These are phyloP conservation scores for Monopis laevigella DNA, from an alignment of 2,888 invertebrate genomes.

Conservation along the genomic window DNA sequence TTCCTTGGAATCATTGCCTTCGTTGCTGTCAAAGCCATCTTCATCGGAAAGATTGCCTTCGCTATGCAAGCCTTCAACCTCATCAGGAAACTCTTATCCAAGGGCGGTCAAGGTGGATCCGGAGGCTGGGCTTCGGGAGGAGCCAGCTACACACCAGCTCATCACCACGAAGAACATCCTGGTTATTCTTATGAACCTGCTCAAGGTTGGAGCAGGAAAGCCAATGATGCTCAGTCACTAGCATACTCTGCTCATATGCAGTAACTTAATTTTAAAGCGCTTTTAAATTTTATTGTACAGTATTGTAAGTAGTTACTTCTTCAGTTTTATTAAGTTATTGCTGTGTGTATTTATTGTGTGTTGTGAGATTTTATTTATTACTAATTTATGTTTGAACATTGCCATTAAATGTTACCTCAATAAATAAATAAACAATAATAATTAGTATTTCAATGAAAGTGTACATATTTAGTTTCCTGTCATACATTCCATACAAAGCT, in stretches of 20 bases:
- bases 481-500: too few species aligned
- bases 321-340: slow-evolving; percentile 27
- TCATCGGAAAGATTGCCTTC: slow-evolving; percentile 86
- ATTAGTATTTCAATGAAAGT: too few species aligned
- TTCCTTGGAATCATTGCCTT: slow-evolving; percentile 79
- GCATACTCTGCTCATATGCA: slow-evolving; percentile 68
- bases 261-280: slow-evolving; percentile 23
- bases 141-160: slow-evolving; percentile 69
- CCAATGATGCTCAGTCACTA: slow-evolving; percentile 72
- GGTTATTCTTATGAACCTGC: slow-evolving; percentile 63
- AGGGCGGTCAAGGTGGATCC: slow-evolving; percentile 65
- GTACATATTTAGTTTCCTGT: too few species aligned
- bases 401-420: slow-evolving; percentile 9
- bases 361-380: slow-evolving; percentile 13
- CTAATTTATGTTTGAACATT: neutral
- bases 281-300: slow-evolving; percentile 7
- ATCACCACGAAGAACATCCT: slow-evolving; percentile 65
- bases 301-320: slow-evolving; percentile 2
- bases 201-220: slow-evolving; percentile 72
- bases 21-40: slow-evolving; percentile 83
- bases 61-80: slow-evolving; percentile 76
- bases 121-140: slow-evolving; percentile 47
- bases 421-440: too few species aligned
- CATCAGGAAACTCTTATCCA: slow-evolving; percentile 73
- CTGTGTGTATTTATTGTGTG: slow-evolving; percentile 27